A percentile compares a stretch with the other conserved stretches of the same genome.
Evolutionary conservation across 2,888 invertebrate genomes (phyloP).

Genomic region (Lepidocyrtoides sp.): DNA sequence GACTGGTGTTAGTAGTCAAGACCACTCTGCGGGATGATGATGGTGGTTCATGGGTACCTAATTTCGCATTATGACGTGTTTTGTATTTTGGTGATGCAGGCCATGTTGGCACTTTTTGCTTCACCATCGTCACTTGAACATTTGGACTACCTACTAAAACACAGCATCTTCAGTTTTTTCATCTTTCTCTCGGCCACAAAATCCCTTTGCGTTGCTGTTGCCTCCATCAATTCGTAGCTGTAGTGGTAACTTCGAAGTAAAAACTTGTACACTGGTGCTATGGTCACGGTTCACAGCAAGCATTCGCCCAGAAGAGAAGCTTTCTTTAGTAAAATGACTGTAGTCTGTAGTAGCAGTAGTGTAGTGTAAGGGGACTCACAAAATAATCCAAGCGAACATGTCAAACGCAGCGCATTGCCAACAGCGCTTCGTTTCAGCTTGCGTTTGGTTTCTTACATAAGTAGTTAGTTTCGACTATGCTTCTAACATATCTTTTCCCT

Average conservation of each 20-base stretch:
- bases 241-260: no score
- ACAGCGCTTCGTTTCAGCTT: constrained; percentile 5
- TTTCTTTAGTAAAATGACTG: not conserved
- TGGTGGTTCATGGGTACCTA: not conserved
- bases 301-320: not conserved
- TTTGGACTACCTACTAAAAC: no score
- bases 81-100: not conserved
- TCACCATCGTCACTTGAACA: not conserved
- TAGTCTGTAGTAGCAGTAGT: not conserved
- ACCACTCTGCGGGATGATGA: not conserved
- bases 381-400: constrained; percentile 12
- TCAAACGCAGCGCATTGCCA: constrained; percentile 4
- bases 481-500: no score
- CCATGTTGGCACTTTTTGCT: not conserved
- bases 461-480: not conserved
- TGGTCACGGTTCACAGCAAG: not conserved
- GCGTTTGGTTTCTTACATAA: not conserved
- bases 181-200: not conserved
- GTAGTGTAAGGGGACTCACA: not conserved
- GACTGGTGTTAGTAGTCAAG: not conserved
- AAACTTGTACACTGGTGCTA: not conserved
- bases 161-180: not conserved
- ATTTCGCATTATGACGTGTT: constrained; percentile 7
- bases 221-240: no score
- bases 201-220: no score